Conservation (phyloP, 2,888 invertebrate genomes). For the Bombylius major region DNA sequence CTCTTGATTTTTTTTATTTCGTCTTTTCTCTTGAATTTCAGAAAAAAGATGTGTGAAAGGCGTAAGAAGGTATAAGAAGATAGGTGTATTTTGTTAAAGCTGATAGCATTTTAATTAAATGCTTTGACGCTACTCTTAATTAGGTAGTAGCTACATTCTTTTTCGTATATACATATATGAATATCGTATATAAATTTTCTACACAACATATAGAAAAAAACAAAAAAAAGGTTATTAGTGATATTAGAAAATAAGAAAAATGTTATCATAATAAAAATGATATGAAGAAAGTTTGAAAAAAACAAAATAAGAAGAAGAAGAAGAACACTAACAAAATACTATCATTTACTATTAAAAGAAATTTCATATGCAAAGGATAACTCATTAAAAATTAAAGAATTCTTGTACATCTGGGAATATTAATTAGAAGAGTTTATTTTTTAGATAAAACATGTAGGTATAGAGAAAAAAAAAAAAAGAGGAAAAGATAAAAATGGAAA, state of each 20-base stretch:
- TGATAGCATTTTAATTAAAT: slow-evolving; percentile 4
- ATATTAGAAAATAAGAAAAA: too few species aligned
- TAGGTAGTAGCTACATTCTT: not conserved
- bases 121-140: slow-evolving; percentile 5
- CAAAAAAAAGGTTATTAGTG: not conserved
- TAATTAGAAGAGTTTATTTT: too few species aligned
- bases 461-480: too few species aligned
- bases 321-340: too few species aligned
- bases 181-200: too few species aligned
- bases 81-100: slow-evolving; percentile 1
- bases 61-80: not conserved
- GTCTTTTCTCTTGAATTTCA: too few species aligned
- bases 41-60: not conserved
- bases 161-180: too few species aligned
- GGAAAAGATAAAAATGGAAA: too few species aligned
- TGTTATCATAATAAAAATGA: not conserved
- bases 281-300: not conserved
- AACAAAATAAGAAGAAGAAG: not conserved
- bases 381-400: not conserved
- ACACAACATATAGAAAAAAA: not conserved
- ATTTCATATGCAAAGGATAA: not conserved
- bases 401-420: not conserved
- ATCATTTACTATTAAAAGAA: not conserved
- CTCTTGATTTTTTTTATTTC: not conserved
- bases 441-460: too few species aligned